phyloP scores from a whole-genome alignment of 2,113 vertebrate species.

The Phalacrocorax aristotelis region DNA sequence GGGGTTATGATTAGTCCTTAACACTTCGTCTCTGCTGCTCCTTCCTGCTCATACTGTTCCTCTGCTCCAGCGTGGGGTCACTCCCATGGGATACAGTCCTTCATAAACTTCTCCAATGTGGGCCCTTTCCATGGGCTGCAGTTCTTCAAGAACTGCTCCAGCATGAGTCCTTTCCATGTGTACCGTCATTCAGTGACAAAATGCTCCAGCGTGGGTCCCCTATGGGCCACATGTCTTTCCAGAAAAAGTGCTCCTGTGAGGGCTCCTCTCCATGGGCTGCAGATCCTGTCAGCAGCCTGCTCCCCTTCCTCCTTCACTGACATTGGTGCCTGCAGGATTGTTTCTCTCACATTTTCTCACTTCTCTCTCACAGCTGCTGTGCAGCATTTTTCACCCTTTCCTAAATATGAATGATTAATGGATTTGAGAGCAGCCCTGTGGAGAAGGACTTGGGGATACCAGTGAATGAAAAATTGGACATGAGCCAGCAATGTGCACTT shows the following conservation, averaged over 20 bases:
- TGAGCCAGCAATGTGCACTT: not conserved
- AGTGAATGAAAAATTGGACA: not conserved
- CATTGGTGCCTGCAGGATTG: not conserved
- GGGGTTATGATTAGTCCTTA: not conserved
- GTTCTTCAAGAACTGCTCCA: not conserved
- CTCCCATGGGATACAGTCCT: not conserved
- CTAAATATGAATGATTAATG: not conserved
- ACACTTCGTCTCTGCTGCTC: not conserved
- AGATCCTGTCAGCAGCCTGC: not conserved
- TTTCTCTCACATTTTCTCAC: not conserved
- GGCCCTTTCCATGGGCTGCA: not conserved
- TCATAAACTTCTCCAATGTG: not conserved
- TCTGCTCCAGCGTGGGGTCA: not conserved
- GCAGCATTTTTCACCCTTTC: not conserved
- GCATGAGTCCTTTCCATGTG: not conserved
- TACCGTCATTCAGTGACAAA: not conserved
- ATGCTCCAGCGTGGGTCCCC: not conserved
- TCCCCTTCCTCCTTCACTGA: not conserved
- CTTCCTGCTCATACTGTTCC: not conserved
- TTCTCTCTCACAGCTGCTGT: not conserved
- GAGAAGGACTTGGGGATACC: not conserved
- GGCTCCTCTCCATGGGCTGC: not conserved
- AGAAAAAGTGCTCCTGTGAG: not conserved
- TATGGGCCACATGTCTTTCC: not conserved
- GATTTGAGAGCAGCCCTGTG: not conserved